Percentiles rank a stretch among this genome's conserved stretches.
These are phyloP conservation scores for Pristionchus fissidentatus DNA, from an alignment of 2,888 invertebrate species.

Conservation along the genomic window DNA sequence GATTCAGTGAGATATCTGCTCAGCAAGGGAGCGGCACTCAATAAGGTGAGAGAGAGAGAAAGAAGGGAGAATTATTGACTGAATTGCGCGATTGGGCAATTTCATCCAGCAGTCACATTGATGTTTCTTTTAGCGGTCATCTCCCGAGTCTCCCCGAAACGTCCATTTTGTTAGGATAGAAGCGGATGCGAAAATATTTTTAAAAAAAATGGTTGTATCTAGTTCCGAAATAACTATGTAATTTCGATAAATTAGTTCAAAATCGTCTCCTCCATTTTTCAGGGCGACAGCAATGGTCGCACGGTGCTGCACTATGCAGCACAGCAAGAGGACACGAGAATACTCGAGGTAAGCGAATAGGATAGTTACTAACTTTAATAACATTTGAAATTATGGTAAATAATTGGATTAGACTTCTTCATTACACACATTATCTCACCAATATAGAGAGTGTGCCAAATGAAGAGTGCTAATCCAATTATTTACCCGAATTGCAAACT, in stretches of 20 bases:
- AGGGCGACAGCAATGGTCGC: conserved; percentile 46
- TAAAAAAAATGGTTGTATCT: too few species aligned
- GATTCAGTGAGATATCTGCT: conserved; percentile 30
- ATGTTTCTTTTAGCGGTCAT: too few species aligned
- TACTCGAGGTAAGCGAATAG: conserved; percentile 1
- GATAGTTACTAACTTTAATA: neutral
- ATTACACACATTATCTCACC: too few species aligned
- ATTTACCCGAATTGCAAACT: too few species aligned
- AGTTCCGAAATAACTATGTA: neutral
- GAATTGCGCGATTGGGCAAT: too few species aligned
- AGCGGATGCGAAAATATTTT: too few species aligned
- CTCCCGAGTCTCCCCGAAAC: too few species aligned
- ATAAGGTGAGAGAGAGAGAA: too few species aligned
- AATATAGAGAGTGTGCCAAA: too few species aligned
- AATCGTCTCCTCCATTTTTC: neutral
- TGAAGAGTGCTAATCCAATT: too few species aligned
- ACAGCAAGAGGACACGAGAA: conserved; percentile 11
- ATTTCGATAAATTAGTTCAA: neutral
- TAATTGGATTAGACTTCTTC: neutral
- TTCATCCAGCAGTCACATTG: too few species aligned
- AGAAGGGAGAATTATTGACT: neutral
- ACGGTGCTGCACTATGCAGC: conserved; percentile 37
- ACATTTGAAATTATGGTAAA: neutral
- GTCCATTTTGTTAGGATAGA: too few species aligned
- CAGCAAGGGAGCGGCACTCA: conserved; percentile 36